phyloP scores from a whole-genome alignment of 1,140 invertebrate genomes.

The Penaeus japonicus region DNA sequence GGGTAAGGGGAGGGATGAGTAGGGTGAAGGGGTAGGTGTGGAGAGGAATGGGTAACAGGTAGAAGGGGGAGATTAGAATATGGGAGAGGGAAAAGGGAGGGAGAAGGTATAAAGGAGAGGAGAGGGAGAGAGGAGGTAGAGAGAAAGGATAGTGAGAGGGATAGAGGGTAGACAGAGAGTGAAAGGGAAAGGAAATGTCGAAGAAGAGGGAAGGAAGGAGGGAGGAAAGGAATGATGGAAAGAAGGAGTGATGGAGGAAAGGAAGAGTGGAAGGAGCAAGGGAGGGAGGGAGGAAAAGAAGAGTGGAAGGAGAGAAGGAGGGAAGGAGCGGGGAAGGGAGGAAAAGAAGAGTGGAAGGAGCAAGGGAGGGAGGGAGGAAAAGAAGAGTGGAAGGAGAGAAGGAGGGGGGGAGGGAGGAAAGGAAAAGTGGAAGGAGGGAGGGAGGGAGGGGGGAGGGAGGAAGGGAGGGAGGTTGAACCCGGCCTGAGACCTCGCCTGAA shows the following conservation, averaged over 20 bases:
- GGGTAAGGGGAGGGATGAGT: neutral
- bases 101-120: too few species aligned
- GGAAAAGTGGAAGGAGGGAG: neutral
- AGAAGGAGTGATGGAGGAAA: too few species aligned
- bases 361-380: neutral
- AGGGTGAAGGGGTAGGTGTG: neutral
- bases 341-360: neutral
- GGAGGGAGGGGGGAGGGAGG: neutral
- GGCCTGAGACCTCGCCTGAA: conserved; percentile 16
- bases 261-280: too few species aligned
- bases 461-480: neutral
- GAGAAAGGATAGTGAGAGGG: neutral
- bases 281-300: neutral
- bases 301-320: neutral
- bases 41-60: neutral
- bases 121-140: too few species aligned
- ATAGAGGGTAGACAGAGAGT: neutral
- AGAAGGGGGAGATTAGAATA: too few species aligned
- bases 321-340: neutral
- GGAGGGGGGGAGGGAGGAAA: too few species aligned
- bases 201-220: neutral
- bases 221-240: too few species aligned
- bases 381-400: too few species aligned
- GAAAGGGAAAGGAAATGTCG: neutral
- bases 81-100: too few species aligned